A percentile compares a stretch with the other conserved stretches of the same genome.
These are phyloP conservation scores for Dryocosmus kuriphilus DNA, from an alignment of 2,888 invertebrate genomes.

Conservation along the genomic window DNA sequence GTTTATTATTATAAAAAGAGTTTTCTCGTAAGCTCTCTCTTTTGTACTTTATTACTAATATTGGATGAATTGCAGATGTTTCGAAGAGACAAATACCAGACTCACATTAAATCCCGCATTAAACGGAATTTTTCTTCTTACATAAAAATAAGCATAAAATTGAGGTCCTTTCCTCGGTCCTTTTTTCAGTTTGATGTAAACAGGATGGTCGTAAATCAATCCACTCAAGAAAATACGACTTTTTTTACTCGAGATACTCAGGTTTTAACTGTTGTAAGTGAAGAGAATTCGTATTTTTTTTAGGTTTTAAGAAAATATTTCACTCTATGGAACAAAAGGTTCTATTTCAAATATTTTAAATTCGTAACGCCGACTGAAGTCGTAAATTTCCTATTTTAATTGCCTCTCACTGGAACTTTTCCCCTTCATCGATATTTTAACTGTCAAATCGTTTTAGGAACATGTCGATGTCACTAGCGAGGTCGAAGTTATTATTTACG, in stretches of 20 bases:
- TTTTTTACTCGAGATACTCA: neutral
- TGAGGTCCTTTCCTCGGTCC: no score
- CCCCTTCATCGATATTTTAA: neutral
- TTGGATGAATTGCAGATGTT: neutral
- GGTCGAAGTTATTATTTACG: neutral
- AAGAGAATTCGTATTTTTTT: neutral
- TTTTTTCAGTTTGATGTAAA: neutral
- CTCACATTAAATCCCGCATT: neutral
- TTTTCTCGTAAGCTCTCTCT: no score
- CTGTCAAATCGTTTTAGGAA: neutral
- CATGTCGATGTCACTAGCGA: neutral
- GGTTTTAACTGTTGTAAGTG: neutral
- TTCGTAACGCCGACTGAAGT: neutral
- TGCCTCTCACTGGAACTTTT: neutral
- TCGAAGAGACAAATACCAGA: neutral
- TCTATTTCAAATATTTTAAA: neutral
- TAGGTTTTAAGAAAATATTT: neutral
- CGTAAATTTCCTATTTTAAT: constrained; percentile 1
- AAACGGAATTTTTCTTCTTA: neutral
- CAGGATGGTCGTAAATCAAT: neutral
- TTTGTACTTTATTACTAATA: neutral
- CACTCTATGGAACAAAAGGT: neutral
- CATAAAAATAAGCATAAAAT: neutral
- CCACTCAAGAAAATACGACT: neutral
- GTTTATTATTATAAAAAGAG: no score